A percentile compares a stretch with the other conserved stretches of the same genome.
phyloP scores from a whole-genome alignment of 1,140 invertebrate genomes.

The Kradibia gibbosae region DNA sequence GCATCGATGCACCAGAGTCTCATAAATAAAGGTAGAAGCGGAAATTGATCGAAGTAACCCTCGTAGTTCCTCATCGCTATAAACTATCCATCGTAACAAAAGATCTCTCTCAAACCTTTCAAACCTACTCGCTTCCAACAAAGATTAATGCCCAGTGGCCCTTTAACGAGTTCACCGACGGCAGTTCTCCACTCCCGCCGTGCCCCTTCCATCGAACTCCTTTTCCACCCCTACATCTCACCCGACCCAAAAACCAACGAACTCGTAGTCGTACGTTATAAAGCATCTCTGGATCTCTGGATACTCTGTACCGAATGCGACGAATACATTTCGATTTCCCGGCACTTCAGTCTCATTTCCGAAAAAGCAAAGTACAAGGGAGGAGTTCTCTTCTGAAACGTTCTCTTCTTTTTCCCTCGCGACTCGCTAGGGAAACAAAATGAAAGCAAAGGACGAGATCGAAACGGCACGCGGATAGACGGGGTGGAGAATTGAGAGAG shows the following conservation, averaged over 20 bases:
- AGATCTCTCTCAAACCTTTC: conserved; percentile 40
- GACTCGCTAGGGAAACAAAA: conserved; percentile 49
- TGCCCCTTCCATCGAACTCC: too few relatives aligned
- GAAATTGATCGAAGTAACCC: conserved; percentile 34
- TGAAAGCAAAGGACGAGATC: not conserved
- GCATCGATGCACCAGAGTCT: not conserved
- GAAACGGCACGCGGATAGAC: not conserved
- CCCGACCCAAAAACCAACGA: not conserved
- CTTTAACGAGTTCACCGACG: conserved; percentile 25
- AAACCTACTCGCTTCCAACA: not conserved
- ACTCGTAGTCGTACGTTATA: not conserved
- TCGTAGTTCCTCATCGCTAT: conserved; percentile 4
- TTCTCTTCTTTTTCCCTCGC: too few relatives aligned
- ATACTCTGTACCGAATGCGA: not conserved
- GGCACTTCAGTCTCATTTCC: conserved; percentile 53
- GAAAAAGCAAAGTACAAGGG: conserved; percentile 50
- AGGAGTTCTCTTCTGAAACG: conserved; percentile 4
- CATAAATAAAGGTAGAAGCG: conserved; percentile 13
- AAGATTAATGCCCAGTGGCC: conserved; percentile 39
- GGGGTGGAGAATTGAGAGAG: not conserved
- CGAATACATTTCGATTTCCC: conserved; percentile 49
- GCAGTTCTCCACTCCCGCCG: too few relatives aligned
- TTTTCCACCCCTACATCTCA: not conserved
- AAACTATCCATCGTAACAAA: conserved; percentile 37
- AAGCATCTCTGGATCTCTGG: not conserved